Evolutionary conservation across 2,888 invertebrate genomes (phyloP), one percentile per base, ranked within the genome.

Genomic region (Physocephala rufipes): DNA sequence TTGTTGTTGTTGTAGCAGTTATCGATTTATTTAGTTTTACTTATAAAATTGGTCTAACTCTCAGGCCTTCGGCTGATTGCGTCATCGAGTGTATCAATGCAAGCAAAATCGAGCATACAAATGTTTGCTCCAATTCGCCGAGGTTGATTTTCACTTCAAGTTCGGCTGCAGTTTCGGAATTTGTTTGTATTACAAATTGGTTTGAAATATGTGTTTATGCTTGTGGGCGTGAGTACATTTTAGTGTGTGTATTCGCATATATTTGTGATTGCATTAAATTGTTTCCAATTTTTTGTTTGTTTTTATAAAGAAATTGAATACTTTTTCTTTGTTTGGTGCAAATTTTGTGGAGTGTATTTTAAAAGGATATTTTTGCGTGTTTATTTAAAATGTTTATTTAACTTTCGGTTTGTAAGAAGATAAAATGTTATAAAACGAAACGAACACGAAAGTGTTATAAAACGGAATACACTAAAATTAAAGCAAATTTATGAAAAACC

Each of bases 1-100:
- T 64, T 75, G 73, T 67, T 70, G 64, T 70, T 74, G 73, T 74
- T 74, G 74, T 71, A 73, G 49, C 49, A 45, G 58, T 49, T 15
- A 36, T 28, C 36, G 53, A 21, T 28, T 28, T 49, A 16, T 30
- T 51, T 51, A 5, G 4, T 49, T 28, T 9, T 21, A 19, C 43
- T 16, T 28, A 15, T 15, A 67, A 26, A 58, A 58, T 67, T 67
- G n/a, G 55, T 58, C 59, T 67, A 55, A 59, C 67, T 58, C 67
- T 47, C 59, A 58, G n/a, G 58, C 58, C 24, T 45, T 45, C 55
- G 67, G 58, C 24, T 30, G 36, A 45, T n/a, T 47, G 58, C 55
- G 2, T 13, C 24, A 30, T 28, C 51, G n/a, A 49, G 36, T 51
- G 30, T n/a, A n/a, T n/a, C n/a, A n/a, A 19, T 7, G 47, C 47